Evolutionary conservation across 2,797 vertebrate genomes (phyloP), one percentile per base, ranked within the genome.

Genomic region (Lithobates sylvaticus): DNA sequence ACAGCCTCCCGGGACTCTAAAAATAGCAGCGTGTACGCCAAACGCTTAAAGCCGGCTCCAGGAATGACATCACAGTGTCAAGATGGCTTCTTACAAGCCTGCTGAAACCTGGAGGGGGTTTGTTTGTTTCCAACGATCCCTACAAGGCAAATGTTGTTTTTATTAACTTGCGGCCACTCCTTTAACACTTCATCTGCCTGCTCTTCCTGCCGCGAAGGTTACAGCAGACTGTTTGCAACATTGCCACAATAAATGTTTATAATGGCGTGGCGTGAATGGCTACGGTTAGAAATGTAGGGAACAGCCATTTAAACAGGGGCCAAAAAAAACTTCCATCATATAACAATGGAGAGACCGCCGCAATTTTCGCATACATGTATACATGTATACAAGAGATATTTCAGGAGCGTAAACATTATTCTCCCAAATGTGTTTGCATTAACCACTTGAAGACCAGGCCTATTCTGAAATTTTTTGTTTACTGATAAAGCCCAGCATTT

Each of bases 81-180:
- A 54, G 67, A 71, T 39, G 67, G 78, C 68, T 18, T 81, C 78
- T 50, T 26, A 26, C 15, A 69, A 47, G 78, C 7, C 32, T 1
- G 27, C n/a, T 5, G 44, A 21, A 70, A 18, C 10, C 2, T 18
- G 9, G 39, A 39, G 39, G 39, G 39, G 16, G 21, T 27, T 18
- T 26, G 34, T 39, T n/a, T 72, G 34, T 72, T 42, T 42, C 23
- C 36, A 72, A 42, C 36, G 2, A 39, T 67, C 47, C 42, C 68
- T 18, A 61, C 47, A 18, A 72, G 44, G 78, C 34, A 58, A 81
- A 81, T 72, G 54, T 72, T 81, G 78, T 72, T 81, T 72, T 81
- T 81, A 81, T 71, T 72, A 81, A 72, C 68, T 81, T 12, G 78
- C 5, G 47, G n/a, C 78, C 78, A 23, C 78, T 21, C 78, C 68